Conservation (phyloP, 23 tunicate genomes). For the Styela clava region DNA sequence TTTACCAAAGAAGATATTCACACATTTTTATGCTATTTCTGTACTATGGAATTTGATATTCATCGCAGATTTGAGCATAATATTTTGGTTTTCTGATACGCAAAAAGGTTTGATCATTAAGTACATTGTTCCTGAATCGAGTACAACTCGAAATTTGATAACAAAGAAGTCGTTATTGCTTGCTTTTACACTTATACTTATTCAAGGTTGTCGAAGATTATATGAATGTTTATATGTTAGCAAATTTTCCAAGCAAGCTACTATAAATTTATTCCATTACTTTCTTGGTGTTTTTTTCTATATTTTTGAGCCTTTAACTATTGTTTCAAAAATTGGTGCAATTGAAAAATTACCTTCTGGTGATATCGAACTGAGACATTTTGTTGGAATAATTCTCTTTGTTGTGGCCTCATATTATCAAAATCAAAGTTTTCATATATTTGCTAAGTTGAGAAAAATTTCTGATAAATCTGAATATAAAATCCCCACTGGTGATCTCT, state of each 20-base stretch:
- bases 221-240: constrained; percentile 26
- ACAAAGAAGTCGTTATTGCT: background rate
- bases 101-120: background rate
- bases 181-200: background rate
- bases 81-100: background rate
- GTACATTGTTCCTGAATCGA: background rate
- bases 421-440: background rate
- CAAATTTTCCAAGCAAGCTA: constrained; percentile 14
- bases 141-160: background rate
- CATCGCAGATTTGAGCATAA: background rate
- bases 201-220: constrained; percentile 15
- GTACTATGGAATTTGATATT: background rate
- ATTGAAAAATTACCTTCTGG: background rate
- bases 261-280: constrained; percentile 6
- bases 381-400: background rate
- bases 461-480: background rate
- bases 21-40: constrained; percentile 11
- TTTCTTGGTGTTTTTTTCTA: constrained; percentile 17
- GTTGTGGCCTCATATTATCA: constrained; percentile 5
- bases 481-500: constrained; percentile 18
- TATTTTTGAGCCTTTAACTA: background rate
- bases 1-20: background rate
- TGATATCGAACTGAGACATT: background rate
- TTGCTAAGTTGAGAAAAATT: background rate
- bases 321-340: constrained; percentile 4